Percentiles rank a stretch among this genome's conserved stretches.
These are phyloP conservation scores for Triplophysa bombifrons DNA, from an alignment of 2,797 vertebrate genomes.

Conservation along the genomic window DNA sequence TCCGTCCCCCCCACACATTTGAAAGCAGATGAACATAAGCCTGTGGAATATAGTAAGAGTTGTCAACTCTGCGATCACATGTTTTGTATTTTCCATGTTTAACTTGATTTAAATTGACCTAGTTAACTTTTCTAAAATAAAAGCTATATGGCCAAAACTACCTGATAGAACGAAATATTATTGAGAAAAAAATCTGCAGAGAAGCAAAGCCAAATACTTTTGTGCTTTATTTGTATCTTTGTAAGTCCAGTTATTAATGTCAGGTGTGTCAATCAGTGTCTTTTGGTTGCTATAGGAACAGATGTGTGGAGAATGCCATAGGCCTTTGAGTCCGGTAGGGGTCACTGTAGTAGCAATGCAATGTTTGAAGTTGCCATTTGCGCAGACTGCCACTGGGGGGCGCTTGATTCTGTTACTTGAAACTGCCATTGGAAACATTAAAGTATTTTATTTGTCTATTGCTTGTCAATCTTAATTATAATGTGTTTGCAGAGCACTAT, in stretches of 20 bases:
- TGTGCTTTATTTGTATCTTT: background rate
- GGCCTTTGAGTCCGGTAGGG: background rate
- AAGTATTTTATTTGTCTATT: background rate
- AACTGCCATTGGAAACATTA: background rate
- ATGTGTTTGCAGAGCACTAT: background rate
- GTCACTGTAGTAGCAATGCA: slow-evolving; percentile 1
- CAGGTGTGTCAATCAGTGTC: slow-evolving; percentile 14
- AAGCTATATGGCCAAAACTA: slow-evolving; percentile 12
- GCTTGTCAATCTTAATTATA: background rate
- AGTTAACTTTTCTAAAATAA: slow-evolving; percentile 57
- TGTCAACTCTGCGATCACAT: background rate
- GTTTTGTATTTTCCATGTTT: background rate
- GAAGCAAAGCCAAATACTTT: background rate
- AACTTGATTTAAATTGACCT: background rate
- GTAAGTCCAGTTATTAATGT: background rate
- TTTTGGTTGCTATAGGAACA: slow-evolving; percentile 14
- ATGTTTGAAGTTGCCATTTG: background rate
- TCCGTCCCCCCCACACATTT: background rate
- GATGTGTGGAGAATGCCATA: background rate
- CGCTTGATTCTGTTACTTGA: background rate
- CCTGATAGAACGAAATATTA: background rate
- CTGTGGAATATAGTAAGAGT: slow-evolving; percentile 36
- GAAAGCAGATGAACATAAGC: slow-evolving; percentile 18
- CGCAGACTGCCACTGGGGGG: slow-evolving; percentile 1
- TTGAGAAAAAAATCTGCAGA: background rate